Evolutionary conservation across 2,888 invertebrate genomes (phyloP), one percentile per base, ranked within the genome.

Genomic region (Allolobophora icterica): DNA sequence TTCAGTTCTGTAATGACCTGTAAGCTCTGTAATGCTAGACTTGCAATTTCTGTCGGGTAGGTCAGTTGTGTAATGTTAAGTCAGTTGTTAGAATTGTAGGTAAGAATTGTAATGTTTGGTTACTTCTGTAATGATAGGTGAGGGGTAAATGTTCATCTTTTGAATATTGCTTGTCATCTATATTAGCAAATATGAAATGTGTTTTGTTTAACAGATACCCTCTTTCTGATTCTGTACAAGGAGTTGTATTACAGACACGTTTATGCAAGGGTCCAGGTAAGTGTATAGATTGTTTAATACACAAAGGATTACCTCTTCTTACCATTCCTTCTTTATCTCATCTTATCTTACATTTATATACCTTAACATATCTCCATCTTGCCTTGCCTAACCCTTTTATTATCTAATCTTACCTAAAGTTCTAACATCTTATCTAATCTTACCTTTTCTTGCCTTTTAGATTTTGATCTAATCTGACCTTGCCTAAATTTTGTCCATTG

Each of bases 221-320:
- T 98, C 0, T 99, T 99, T 95, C 96, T 99, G 95, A 98, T 98
- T 92, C 96, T 99, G 42, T 99, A 99, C 96, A 99, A 98, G 95
- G 99, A 99, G 95, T 96, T 99, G 90, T 99, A 98, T 95, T 99
- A 97, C 95, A 97, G 99, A 89, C 99, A 99, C 95, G 97, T 99
- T 93, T 99, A 99, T 95, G 99, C 99, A 0, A 97, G 98, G 93
- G 97, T 98, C 92, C 97, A 94, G 92, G 95, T 95, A 93, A 92
- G 94, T 93, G 4, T 11, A 30, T 33, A 30, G 24, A 21, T 21
- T 52, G 1, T 52, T 42, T 42, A 17, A 42, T 42, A 11, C 42
- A 42, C 13, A 17, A 13, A 11, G 30, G 71, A n/a, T n/a, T 71
- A 71, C 71, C n/a, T 71, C n/a, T n/a, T 71, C 71, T n/a, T n/a